A percentile compares a stretch with the other conserved stretches of the same genome.
These are phyloP conservation scores for Poecilus cupreus DNA, from an alignment of 2,888 invertebrate species.

Conservation along the genomic window DNA sequence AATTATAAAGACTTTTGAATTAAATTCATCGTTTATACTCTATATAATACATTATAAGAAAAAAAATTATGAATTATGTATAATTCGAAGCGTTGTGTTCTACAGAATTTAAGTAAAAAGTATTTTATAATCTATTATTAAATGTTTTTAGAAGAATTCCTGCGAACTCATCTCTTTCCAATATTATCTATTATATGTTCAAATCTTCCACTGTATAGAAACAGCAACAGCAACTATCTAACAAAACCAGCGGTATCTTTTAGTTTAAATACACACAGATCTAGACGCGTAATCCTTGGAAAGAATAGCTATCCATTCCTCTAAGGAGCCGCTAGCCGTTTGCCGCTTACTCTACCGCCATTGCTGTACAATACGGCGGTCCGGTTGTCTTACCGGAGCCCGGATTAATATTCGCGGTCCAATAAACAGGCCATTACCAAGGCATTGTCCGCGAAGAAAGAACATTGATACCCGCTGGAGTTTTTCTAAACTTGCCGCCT, in stretches of 20 bases:
- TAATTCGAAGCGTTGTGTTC: too few relatives aligned
- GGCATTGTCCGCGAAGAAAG: conserved; percentile 19
- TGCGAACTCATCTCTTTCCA: too few relatives aligned
- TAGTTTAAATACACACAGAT: conserved; percentile 12
- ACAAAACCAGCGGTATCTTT: background rate
- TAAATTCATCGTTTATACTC: too few relatives aligned
- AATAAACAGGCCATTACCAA: conserved; percentile 44
- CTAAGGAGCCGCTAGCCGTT: conserved; percentile 47
- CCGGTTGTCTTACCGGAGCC: conserved; percentile 43
- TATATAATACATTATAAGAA: too few relatives aligned
- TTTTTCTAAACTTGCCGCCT: conserved; percentile 22
- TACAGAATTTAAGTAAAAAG: too few relatives aligned
- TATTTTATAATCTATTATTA: too few relatives aligned
- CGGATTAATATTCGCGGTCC: conserved; percentile 54
- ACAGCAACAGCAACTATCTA: background rate
- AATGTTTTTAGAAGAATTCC: too few relatives aligned
- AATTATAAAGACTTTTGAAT: too few relatives aligned
- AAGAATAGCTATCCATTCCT: conserved; percentile 46
- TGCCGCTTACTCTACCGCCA: too few relatives aligned
- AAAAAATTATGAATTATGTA: too few relatives aligned
- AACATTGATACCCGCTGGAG: conserved; percentile 23
- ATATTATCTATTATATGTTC: too few relatives aligned
- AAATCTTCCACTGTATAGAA: background rate
- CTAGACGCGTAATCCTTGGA: conserved; percentile 1
- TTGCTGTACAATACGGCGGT: conserved; percentile 2